These are phyloP conservation scores for Hydractinia symbiolongicarpus DNA, from an alignment of 30 jellyfish, hydroid and myxozoan genomes.

Conservation along the genomic window DNA sequence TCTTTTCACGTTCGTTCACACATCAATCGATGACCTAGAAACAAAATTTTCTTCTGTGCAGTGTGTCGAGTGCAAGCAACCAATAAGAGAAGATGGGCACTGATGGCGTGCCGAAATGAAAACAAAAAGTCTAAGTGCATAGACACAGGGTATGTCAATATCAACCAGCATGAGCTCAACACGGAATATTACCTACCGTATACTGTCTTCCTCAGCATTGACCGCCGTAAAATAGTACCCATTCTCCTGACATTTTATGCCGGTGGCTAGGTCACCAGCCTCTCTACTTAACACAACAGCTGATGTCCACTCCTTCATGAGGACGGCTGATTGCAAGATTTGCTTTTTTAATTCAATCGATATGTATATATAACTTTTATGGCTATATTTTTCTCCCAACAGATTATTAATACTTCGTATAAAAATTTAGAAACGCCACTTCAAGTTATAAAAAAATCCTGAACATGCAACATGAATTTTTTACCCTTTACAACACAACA, in stretches of 20 bases:
- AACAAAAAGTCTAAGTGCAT: too few species aligned
- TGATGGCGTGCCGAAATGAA: too few species aligned
- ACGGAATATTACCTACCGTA: constrained; percentile 10
- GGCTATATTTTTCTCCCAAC: not conserved
- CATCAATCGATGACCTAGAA: too few species aligned
- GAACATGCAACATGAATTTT: too few species aligned
- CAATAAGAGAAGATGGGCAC: too few species aligned
- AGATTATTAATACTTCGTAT: not conserved
- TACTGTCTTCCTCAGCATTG: constrained; percentile 13
- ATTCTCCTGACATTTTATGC: not conserved
- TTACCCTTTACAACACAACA: too few species aligned
- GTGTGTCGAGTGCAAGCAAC: too few species aligned
- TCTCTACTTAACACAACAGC: constrained; percentile 23
- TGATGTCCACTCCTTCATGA: constrained; percentile 1
- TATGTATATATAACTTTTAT: not conserved
- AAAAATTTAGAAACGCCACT: too few species aligned
- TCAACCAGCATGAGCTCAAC: not conserved
- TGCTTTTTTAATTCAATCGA: not conserved
- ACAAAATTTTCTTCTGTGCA: too few species aligned
- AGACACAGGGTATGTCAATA: too few species aligned
- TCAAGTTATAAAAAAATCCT: too few species aligned
- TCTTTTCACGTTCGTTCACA: too few species aligned
- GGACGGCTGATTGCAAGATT: not conserved
- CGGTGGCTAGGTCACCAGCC: constrained; percentile 24
- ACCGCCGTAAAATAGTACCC: constrained; percentile 8